A percentile compares a stretch with the other conserved stretches of the same genome.
Evolutionary conservation across 2,888 invertebrate species (phyloP).

Genomic region (Hypercompe scribonia): DNA sequence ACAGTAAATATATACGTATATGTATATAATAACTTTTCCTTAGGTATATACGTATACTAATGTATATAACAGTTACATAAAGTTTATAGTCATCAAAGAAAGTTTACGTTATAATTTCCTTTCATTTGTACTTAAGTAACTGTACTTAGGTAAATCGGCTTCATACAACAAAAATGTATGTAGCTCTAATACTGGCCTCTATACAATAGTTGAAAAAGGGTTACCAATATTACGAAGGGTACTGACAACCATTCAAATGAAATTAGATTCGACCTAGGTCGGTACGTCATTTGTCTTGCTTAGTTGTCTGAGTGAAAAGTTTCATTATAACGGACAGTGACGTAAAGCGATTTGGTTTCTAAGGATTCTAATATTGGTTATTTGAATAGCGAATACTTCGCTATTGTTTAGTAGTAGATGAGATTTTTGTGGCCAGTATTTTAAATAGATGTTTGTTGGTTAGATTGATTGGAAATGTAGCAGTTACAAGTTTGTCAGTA

Average conservation of each 20-base stretch:
- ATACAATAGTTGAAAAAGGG: conserved; percentile 13
- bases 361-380: conserved; percentile 19
- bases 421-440: not conserved
- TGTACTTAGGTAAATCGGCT: not conserved
- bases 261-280: conserved; percentile 53
- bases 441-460: not conserved
- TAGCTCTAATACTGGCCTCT: conserved; percentile 6
- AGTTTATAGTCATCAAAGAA: not conserved
- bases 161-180: not conserved
- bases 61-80: not conserved
- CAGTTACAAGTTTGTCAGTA: too few species aligned
- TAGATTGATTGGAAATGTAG: too few species aligned
- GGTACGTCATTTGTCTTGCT: conserved; percentile 58
- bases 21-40: too few species aligned
- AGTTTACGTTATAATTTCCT: not conserved
- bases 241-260: conserved; percentile 42
- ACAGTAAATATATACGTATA: too few species aligned
- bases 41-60: too few species aligned
- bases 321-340: conserved; percentile 29
- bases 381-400: conserved; percentile 8
- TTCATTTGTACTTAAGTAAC: not conserved
- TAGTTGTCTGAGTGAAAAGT: conserved; percentile 50
- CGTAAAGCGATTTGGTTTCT: conserved; percentile 19
- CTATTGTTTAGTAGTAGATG: not conserved
- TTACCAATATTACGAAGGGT: conserved; percentile 12